phyloP scores from a whole-genome alignment of 2,888 invertebrate genomes.

The Clostera curtula region DNA sequence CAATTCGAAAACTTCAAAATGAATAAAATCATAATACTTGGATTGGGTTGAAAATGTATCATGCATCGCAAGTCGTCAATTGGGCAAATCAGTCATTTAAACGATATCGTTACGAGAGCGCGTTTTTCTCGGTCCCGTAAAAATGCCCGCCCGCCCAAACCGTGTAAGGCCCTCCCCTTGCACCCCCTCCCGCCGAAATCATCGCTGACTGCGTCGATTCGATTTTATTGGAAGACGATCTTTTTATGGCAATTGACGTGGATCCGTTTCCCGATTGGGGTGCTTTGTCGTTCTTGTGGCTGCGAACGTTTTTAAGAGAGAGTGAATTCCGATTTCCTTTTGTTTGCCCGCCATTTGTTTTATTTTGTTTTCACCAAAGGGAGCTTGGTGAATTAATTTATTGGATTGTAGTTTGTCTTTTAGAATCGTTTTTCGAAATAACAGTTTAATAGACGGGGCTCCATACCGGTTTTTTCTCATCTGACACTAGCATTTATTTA shows the following conservation, averaged over 20 bases:
- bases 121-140: conserved; percentile 53
- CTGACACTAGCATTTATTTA: too few species aligned
- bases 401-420: neutral
- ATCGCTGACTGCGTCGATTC: conserved; percentile 65
- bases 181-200: conserved; percentile 34
- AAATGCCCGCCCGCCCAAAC: conserved; percentile 70
- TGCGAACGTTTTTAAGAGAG: conserved; percentile 24
- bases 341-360: conserved; percentile 9
- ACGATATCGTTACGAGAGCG: conserved; percentile 29
- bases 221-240: conserved; percentile 65
- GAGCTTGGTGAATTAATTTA: neutral
- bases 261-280: conserved; percentile 65
- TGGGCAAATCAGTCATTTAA: conserved; percentile 49
- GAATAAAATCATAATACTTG: too few species aligned
- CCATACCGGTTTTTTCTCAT: too few species aligned
- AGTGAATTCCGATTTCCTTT: conserved; percentile 30
- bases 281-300: conserved; percentile 38
- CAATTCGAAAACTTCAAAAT: too few species aligned
- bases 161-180: conserved; percentile 37
- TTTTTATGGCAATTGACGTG: conserved; percentile 65
- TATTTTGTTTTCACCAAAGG: conserved; percentile 4
- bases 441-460: too few species aligned
- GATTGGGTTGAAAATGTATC: too few species aligned
- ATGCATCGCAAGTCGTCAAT: too few species aligned
- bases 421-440: too few species aligned